Conservation (phyloP, 2,113 vertebrate species). For the Pseudois nayaur region DNA sequence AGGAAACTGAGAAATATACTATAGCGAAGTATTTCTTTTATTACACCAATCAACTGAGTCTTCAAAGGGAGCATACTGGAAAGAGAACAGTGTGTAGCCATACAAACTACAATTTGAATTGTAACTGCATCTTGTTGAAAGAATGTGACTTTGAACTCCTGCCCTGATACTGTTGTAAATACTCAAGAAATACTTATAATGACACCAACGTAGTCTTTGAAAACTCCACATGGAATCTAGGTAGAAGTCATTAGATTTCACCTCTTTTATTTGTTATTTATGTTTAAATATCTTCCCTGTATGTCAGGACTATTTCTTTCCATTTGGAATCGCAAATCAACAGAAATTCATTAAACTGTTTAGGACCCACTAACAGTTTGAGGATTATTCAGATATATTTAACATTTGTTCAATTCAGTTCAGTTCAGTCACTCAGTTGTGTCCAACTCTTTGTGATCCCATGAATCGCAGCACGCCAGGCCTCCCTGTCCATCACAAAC, state of each 20-base stretch:
- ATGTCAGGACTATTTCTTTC: neutral
- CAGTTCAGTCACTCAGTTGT: too few relatives aligned
- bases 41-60: neutral
- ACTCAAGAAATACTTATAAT: neutral
- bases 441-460: too few relatives aligned
- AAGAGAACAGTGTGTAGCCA: neutral
- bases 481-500: too few relatives aligned
- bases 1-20: neutral
- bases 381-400: neutral
- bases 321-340: neutral
- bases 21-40: neutral
- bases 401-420: neutral
- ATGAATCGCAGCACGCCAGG: too few relatives aligned
- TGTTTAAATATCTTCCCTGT: neutral
- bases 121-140: neutral
- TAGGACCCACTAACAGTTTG: neutral
- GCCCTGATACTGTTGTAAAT: neutral
- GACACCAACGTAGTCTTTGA: neutral
- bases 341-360: neutral
- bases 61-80: neutral
- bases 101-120: neutral
- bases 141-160: neutral
- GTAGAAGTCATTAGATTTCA: neutral
- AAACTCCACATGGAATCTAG: neutral
- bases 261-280: neutral